Base-by-base conservation (phyloP, 2,888 invertebrate species). In the Cotesia congregata region DNA sequence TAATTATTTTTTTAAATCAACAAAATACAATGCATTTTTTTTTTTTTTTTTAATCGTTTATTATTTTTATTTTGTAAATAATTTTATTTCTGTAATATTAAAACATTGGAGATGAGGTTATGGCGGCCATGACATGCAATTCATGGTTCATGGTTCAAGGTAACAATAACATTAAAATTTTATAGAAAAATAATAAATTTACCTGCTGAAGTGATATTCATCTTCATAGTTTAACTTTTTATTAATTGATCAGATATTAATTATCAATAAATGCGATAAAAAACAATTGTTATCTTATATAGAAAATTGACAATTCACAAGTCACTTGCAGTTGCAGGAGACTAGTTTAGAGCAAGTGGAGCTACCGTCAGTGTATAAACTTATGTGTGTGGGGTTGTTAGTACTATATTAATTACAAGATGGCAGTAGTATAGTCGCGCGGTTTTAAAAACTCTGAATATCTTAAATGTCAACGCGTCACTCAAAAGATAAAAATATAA, bases 141-240 rank as follows among this genome's bases (percentile, higher is more conserved):
- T 88, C 88, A 88, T 86, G 67, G 65, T 84, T 88, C 88, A 88
- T 86, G 67, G 65, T 78, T 67, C 67, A 50, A 39, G 9, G 74
- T 30, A 67, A 72, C 39, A 9, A 15, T 12, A 60, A 41, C 39
- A 15, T 41, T 41, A 68, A 62, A 20, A 72, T 64, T 1, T 62
- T 75, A 38, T 20, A 7, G 2, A 39, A 38, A 20, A 59, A 41
- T 17, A 17, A 7, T 61, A 41, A 73, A 78, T 72, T 79, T 81
- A 90, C 90, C 90, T 85, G 90, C 90, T 17, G 90, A 90, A 40
- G 90, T 90, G 76, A 90, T 90, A 85, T 90, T 90, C 90, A 90
- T 90, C 60, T 83, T 87, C 76, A 78, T 80, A 82, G 9, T 40
- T 50, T 30, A 59, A 5, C 50, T 59, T 7, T 70, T 41, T 20